Evolutionary conservation across 64 coral and sea anemone species (phyloP).

Genomic region (Catalaphyllia jardinei): DNA sequence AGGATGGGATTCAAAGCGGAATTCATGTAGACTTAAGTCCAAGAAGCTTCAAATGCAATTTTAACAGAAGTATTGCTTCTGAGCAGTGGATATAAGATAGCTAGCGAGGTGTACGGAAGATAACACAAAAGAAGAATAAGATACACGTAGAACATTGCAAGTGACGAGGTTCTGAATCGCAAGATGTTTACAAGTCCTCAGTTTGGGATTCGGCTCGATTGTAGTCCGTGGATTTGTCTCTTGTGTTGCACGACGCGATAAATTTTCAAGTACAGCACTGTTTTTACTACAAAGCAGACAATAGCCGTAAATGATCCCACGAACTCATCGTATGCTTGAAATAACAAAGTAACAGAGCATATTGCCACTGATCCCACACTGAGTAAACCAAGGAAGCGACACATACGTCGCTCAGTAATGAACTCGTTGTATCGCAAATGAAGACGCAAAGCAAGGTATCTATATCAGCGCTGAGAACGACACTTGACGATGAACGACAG

Average conservation of each 20-base stretch:
- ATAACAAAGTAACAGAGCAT: background rate
- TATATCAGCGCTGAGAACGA: constrained; percentile 26
- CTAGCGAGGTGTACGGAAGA: background rate
- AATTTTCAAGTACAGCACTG: background rate
- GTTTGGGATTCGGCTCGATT: background rate
- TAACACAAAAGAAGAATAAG: background rate
- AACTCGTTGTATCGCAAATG: constrained; percentile 12
- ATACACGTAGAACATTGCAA: background rate
- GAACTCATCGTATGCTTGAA: background rate
- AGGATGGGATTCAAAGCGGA: constrained; percentile 1
- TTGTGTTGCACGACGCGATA: background rate
- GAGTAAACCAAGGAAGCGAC: background rate
- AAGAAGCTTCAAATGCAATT: constrained; percentile 9
- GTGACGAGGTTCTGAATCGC: background rate
- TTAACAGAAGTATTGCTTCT: background rate
- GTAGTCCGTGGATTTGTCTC: background rate
- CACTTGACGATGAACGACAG: too few species aligned
- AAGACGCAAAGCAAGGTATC: constrained; percentile 19
- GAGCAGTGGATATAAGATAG: background rate
- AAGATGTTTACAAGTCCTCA: background rate
- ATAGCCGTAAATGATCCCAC: background rate
- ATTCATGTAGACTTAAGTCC: background rate
- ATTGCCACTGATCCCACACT: background rate
- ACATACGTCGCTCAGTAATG: background rate
- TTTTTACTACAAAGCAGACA: background rate